Percentiles rank a stretch among this genome's conserved stretches.
Conservation (phyloP, 2,797 vertebrate species). For the Leuciscus waleckii region DNA sequence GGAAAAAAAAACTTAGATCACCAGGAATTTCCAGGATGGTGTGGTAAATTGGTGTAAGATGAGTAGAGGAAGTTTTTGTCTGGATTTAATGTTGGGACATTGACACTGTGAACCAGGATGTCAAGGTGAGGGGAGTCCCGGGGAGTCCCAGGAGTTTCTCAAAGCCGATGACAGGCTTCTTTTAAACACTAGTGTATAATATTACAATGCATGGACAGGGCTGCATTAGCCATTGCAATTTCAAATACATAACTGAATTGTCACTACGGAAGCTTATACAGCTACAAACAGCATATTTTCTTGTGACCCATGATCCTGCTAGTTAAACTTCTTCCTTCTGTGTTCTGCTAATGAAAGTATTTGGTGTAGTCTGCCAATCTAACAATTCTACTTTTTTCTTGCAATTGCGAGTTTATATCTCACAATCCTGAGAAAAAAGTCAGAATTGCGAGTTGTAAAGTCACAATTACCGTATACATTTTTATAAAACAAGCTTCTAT, state of each 20-base stretch:
- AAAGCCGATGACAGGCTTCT: constrained; percentile 21
- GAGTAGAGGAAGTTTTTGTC: constrained; percentile 57
- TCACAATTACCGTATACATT: neutral
- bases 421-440: neutral
- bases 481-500: neutral
- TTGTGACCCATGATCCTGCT: constrained; percentile 23
- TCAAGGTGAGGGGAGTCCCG: constrained; percentile 17
- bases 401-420: neutral
- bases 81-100: constrained; percentile 23
- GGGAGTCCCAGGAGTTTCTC: constrained; percentile 26
- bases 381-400: neutral
- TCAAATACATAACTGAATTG: neutral
- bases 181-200: constrained; percentile 29
- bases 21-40: neutral
- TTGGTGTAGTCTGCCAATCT: neutral
- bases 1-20: neutral
- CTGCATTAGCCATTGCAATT: neutral
- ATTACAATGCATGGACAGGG: neutral
- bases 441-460: too few relatives aligned
- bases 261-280: constrained; percentile 11
- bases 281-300: constrained; percentile 39
- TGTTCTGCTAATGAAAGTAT: neutral
- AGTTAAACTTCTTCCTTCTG: constrained; percentile 42
- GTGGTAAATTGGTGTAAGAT: constrained; percentile 7
- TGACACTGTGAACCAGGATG: constrained; percentile 26